Evolutionary conservation across 2,888 invertebrate genomes (phyloP), one percentile per base, ranked within the genome.

Genomic region (Plutella xylostella): DNA sequence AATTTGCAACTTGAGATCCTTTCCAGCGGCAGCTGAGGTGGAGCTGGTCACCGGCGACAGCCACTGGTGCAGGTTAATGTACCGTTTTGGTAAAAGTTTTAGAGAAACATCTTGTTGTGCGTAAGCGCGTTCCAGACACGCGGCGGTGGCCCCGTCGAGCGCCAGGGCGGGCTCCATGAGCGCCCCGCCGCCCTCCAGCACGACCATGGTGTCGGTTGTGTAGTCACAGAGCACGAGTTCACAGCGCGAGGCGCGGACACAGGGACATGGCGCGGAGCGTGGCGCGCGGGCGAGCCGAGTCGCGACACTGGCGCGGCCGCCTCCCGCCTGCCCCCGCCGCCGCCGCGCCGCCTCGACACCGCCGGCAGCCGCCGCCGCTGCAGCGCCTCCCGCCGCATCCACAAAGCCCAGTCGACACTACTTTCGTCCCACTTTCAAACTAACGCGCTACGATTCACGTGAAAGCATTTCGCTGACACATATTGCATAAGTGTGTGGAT

Each of bases 21-120:
- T 93, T 50, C 80, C 85, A 76, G 88, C 82, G 80, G 89, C 76
- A 41, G 80, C 74, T 40, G 82, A 76, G 49, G 78, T 72, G 33
- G 82, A 76, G 18, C 79, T 75, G 55, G 92, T 88, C 64, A 90
- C 87, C 56, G 94, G 94, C 67, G 93, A 92, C 68, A 94, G 86
- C 93, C 93, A 94, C 79, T 93, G 93, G 78, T 95, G 95, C 72
- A 94, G 87, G 85, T 92, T 93, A 74, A 94, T 92, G 80, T 92
- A 94, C 66, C 94, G 88, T 86, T 94, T 94, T 66, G 93, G 93
- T 80, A 94, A 88, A 87, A 94, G 90, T 89, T 95, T 95, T 74
- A 94, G 87, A 60, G 93, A 92, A 64, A 92, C 90, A 61, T 91
- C 90, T 58, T 91, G 89, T 75, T 92, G 92, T 64, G 92, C 90